Evolutionary conservation across 2,797 vertebrate genomes (phyloP).

Genomic region (Phoeniculus purpureus): DNA sequence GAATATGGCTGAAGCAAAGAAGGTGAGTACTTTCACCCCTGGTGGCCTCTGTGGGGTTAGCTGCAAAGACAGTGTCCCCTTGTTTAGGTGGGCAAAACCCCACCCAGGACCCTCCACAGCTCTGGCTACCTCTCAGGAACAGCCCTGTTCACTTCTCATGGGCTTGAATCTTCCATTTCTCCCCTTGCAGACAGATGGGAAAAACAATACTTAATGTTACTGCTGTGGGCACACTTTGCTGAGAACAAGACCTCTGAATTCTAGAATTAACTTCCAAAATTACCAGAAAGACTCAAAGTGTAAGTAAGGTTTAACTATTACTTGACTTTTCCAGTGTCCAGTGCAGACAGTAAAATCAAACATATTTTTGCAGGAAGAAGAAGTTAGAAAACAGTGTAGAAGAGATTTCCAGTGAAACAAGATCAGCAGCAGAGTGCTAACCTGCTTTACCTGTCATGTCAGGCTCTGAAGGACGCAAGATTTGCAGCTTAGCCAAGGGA

Average conservation of each 20-base stretch:
- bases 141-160: fast-evolving
- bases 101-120: background rate
- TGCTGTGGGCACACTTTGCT: background rate
- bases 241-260: background rate
- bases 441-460: background rate
- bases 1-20: background rate
- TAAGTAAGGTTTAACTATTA: background rate
- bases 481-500: background rate
- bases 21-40: background rate
- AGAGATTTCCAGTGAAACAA: background rate
- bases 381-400: background rate
- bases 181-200: background rate
- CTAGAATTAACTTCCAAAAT: background rate
- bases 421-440: background rate
- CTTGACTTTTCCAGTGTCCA: background rate
- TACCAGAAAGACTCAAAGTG: background rate
- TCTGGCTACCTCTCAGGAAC: background rate
- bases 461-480: background rate
- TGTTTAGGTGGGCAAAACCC: background rate
- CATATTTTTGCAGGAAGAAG: background rate
- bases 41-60: background rate
- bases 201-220: fast-evolving
- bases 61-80: background rate
- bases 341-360: background rate
- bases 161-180: background rate